Base-by-base conservation (phyloP, 2,888 invertebrate genomes). In the Melieria picta region DNA sequence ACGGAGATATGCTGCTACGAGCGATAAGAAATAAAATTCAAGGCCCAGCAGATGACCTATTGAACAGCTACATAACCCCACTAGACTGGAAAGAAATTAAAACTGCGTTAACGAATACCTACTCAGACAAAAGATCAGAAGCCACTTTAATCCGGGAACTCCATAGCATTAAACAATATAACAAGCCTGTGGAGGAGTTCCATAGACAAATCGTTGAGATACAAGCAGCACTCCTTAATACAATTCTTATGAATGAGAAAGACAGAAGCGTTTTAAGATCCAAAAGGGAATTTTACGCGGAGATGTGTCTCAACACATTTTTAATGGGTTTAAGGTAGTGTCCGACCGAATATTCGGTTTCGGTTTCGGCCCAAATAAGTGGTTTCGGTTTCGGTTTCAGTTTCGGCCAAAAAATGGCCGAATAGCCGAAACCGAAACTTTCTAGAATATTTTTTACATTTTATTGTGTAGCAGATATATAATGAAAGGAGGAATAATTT, bases 221-320 rank as follows among this genome's bases (percentile, higher is more conserved):
- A 6, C 70, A 73, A 50, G 46, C 77, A 0, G 69, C 77, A 7
- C 47, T 78, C 11, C 63, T 52, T 0, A 79, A 76, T 43, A 71
- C 74, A 56, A 57, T 78, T 9, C 61, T 74, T 30, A 74, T 77
- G n/a, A 72, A 78, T 16, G 77, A 78, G 57, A 60, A 9, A 4
- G 67, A 78, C 58, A 4, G 5, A 48, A 75, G 69, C 10, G 75
- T 78, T 13, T 62, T 76, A 3, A n/a, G 16, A 6, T 72, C 76
- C n/a, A 77, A 77, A 65, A 52, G 72, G 48, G 30, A 61, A 6
- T 55, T 77, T 7, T 78, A 71, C 61, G 42, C 71, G 7, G 76
- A 78, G 70, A 75, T 78, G 75, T 78, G 75, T 50, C 68, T 77
- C 6, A 78, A 77, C 55, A 52, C 64, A 1, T 77, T 78, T 48